Evolutionary conservation across 2,888 invertebrate genomes (phyloP).

Genomic region (Drosophila helvetica): DNA sequence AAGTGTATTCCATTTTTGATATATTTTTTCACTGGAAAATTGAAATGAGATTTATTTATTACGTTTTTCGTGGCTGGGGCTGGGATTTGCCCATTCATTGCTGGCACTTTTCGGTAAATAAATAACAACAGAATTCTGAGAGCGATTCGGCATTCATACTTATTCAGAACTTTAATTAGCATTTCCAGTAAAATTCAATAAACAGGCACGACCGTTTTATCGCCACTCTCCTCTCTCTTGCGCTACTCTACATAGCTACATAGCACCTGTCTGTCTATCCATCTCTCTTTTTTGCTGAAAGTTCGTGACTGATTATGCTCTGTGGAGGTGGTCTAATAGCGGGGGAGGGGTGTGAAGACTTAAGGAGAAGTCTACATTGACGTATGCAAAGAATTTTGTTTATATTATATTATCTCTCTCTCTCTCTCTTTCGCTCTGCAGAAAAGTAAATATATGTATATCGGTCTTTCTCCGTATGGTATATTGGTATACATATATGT

Average conservation of each 20-base stretch:
- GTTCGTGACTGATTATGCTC: slow-evolving; percentile 52
- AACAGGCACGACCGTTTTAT: slow-evolving; percentile 13
- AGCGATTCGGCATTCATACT: slow-evolving; percentile 60
- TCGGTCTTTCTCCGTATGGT: neutral
- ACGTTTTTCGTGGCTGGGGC: slow-evolving; percentile 50
- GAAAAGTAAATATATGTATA: too few relatives aligned
- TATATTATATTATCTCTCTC: slow-evolving; percentile 22
- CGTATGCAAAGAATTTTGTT: slow-evolving; percentile 52
- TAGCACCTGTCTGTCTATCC: neutral
- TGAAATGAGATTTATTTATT: slow-evolving; percentile 80
- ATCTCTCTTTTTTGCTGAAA: slow-evolving; percentile 6
- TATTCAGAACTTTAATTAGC: slow-evolving; percentile 71
- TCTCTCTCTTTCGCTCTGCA: neutral
- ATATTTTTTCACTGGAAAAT: slow-evolving; percentile 75
- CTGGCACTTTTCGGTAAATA: slow-evolving; percentile 46
- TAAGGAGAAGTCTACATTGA: slow-evolving; percentile 53
- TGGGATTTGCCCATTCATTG: slow-evolving; percentile 56
- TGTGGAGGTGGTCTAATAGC: slow-evolving; percentile 1
- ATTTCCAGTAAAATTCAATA: slow-evolving; percentile 61
- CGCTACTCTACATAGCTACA: neutral
- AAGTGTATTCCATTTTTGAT: slow-evolving; percentile 77
- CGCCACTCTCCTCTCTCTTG: neutral
- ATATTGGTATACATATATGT: neutral
- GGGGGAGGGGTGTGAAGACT: neutral
- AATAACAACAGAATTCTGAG: slow-evolving; percentile 63